These are phyloP conservation scores for Chrysemys picta DNA, from an alignment of 2,113 vertebrate species.

Conservation along the genomic window DNA sequence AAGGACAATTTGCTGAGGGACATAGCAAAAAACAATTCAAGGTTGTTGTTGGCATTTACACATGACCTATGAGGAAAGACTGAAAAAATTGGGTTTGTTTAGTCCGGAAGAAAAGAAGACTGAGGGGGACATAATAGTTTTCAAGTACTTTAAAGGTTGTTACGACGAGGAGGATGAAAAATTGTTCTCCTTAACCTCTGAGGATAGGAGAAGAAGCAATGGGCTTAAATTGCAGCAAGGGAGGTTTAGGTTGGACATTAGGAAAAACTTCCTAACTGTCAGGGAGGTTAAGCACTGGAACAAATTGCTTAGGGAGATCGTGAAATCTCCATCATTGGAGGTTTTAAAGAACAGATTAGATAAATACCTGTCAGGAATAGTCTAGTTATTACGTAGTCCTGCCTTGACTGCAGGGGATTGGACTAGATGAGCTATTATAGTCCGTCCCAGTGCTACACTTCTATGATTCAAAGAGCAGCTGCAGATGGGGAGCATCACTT, in stretches of 20 bases:
- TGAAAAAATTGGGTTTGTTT: background rate
- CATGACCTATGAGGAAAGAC: background rate
- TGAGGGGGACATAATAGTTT: background rate
- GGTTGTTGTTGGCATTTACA: background rate
- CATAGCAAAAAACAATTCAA: background rate
- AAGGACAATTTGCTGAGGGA: background rate
- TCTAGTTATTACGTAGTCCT: background rate
- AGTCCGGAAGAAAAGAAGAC: background rate
- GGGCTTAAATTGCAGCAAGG: background rate
- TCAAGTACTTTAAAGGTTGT: background rate
- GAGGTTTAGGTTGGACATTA: background rate
- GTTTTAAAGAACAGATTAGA: background rate
- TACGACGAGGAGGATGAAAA: background rate
- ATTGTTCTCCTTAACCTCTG: background rate
- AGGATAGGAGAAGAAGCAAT: background rate
- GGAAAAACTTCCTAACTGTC: background rate
- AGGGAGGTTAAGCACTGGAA: background rate
- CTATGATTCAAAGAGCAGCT: background rate
- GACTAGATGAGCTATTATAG: background rate
- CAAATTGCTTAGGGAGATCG: background rate
- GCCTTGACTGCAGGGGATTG: background rate
- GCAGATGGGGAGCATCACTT: background rate
- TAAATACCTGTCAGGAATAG: background rate
- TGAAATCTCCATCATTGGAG: background rate
- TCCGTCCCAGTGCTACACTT: background rate